Evolutionary conservation across 2,797 vertebrate genomes (phyloP), one percentile per base, ranked within the genome.

Genomic region (Acipenser transmontanus): DNA sequence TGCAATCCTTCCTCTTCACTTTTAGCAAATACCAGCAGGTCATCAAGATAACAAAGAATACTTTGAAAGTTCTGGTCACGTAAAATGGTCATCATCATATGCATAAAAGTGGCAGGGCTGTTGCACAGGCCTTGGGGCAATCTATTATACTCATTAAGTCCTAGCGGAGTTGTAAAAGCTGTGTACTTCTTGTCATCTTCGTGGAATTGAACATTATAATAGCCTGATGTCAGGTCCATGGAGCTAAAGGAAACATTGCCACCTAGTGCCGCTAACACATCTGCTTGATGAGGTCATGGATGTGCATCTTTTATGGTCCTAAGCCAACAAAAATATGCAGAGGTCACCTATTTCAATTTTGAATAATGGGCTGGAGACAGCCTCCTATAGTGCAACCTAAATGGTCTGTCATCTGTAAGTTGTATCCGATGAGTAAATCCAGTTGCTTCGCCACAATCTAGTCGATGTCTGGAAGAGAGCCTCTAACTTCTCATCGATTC

Each of bases 101-200:
- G 13, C 59, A 60, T 60, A 8, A 60, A 60, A 2, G 12, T 60
- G 11, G 59, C 5, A 9, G 13, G 59, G 13, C 7, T 60, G 7
- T 60, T 60, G 13, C 59, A 60, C 59, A 60, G 17, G 17, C 59
- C 59, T 14, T 65, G 64, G 2, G 11, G 64, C 50, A 65, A 14
- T 9, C 50, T 8, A 20, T 65, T 65, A 17, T 52, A 65, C 14
- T 57, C 14, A 56, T 60, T 4, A 8, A 60, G 59, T 10, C 34
- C 62, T 1, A 4, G 6, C 10, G 64, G 49, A 57, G 52, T 65
- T 8, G 13, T 51, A 65, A 65, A 65, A 49, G 11, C 50, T 11
- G 64, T 64, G 2, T 7, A 56, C 10, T 17, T 65, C 14, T 54
- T 65, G 14, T 65, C 64, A 3, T 65, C 4, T 54, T 65, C 64